A percentile compares a stretch with the other conserved stretches of the same genome.
phyloP scores from a whole-genome alignment of 2,797 vertebrate species.

The Emys orbicularis region DNA sequence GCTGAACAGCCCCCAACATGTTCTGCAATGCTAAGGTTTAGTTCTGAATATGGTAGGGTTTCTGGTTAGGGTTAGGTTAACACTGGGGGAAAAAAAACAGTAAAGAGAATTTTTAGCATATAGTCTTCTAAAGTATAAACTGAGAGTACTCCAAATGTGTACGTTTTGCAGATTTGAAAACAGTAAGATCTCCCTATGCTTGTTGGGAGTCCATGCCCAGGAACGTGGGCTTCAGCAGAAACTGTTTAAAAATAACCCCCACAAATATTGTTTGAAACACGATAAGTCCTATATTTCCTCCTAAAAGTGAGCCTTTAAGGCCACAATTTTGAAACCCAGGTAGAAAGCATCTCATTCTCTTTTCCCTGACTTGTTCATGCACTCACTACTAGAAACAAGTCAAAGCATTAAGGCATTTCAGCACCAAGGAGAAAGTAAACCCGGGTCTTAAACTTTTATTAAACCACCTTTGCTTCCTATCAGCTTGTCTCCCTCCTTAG shows the following conservation, averaged over 20 bases:
- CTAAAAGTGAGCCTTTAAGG: neutral
- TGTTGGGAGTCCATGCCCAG: neutral
- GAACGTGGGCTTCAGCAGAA: neutral
- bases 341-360: neutral
- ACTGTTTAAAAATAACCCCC: slow-evolving; percentile 2
- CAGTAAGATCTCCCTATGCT: slow-evolving; percentile 12
- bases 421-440: slow-evolving; percentile 49
- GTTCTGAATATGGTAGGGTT: neutral
- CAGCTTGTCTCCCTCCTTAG: slow-evolving; percentile 38
- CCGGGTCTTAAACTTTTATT: slow-evolving; percentile 29
- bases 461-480: slow-evolving; percentile 30
- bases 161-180: slow-evolving; percentile 37
- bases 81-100: neutral
- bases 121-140: neutral
- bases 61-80: neutral
- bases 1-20: neutral
- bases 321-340: slow-evolving; percentile 20
- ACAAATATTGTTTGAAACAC: neutral
- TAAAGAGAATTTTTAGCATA: slow-evolving; percentile 25
- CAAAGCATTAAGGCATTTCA: slow-evolving; percentile 63
- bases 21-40: neutral
- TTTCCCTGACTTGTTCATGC: neutral
- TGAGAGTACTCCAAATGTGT: neutral
- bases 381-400: slow-evolving; percentile 44
- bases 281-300: neutral